Evolutionary conservation across 92 coral and sea anemone genomes (phyloP).

Genomic region (Phymanthus crucifer): DNA sequence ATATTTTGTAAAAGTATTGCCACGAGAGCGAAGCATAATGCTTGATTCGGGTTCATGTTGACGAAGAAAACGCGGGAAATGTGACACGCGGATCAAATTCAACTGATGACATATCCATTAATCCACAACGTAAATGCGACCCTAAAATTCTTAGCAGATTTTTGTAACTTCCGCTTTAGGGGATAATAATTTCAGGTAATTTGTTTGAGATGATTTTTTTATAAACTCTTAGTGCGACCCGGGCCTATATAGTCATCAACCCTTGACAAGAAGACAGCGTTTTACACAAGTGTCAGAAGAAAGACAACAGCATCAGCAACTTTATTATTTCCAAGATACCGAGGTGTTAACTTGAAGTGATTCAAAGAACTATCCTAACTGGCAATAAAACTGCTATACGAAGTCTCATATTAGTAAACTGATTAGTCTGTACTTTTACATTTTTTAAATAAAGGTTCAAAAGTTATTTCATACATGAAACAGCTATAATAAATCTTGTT

Average conservation of each 20-base stretch:
- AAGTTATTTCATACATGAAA: not conserved
- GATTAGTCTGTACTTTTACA: not conserved
- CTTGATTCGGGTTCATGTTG: conserved; percentile 34
- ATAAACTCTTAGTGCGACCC: conserved; percentile 1
- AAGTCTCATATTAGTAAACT: no score
- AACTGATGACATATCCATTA: not conserved
- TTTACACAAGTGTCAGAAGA: no score
- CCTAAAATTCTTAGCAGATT: conserved; percentile 8
- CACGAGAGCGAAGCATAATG: conserved; percentile 22
- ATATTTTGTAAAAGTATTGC: conserved; percentile 24
- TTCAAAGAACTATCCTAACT: no score
- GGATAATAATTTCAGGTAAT: not conserved
- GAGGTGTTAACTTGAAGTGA: no score
- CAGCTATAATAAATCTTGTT: not conserved
- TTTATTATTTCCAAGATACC: no score
- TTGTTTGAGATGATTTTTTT: not conserved
- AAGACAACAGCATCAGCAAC: no score
- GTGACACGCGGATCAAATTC: conserved; percentile 13
- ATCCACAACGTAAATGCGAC: conserved; percentile 1
- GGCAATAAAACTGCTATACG: no score
- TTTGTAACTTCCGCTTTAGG: conserved; percentile 7
- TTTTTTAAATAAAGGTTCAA: not conserved
- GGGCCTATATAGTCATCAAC: no score
- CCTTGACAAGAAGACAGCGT: no score
- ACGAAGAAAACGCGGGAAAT: conserved; percentile 25